Evolutionary conservation across 2,888 invertebrate species (phyloP), one percentile per base, ranked within the genome.

Genomic region (Synergus gifuensis): DNA sequence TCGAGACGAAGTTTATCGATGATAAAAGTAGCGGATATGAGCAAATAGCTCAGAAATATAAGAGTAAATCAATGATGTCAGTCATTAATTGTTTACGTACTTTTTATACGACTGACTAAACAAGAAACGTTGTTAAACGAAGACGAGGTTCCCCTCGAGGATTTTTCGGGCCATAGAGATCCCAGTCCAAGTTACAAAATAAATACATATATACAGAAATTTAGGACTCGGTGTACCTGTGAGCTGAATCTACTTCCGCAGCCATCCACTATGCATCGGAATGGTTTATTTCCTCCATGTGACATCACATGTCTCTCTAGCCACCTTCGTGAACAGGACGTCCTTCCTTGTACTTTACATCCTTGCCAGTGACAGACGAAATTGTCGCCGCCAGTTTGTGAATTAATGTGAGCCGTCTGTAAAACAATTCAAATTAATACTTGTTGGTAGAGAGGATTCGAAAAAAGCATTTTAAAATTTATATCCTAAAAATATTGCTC

Each of bases 181-280:
- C 49, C 49, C 49, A 73, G 3, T 46, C 60, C 22, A 11, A 60
- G 60, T 1, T 60, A 60, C 5, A 22, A 22, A 14, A 60, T 5
- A 22, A 60, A 60, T 4, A 28, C 2, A 22, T 60, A 22, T 11
- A 22, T 60, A 22, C 5, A 60, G n/a, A 28, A 60, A 60, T 60
- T 60, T 60, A 60, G 60, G 60, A 60, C 60, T 28, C 60, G 12
- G 60, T 60, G 60, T 94, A 97, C 97, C 96, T 97, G 97, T 82
- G 97, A 96, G 89, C 96, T 96, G 91, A 97, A 97, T 88, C 97
- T 94, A 88, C 95, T 95, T 87, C 98, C 97, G 93, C 98, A 99
- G 88, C 98, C 97, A 90, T 98, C 98, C 87, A 99, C 97, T 92
- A 98, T 98, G 93, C 98, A 99, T 89, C 97, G 96, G 94, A 98